Percentiles rank a stretch among this genome's conserved stretches.
phyloP scores from a whole-genome alignment of 2,797 vertebrate species.

The Hapalemur alaotrensis region DNA sequence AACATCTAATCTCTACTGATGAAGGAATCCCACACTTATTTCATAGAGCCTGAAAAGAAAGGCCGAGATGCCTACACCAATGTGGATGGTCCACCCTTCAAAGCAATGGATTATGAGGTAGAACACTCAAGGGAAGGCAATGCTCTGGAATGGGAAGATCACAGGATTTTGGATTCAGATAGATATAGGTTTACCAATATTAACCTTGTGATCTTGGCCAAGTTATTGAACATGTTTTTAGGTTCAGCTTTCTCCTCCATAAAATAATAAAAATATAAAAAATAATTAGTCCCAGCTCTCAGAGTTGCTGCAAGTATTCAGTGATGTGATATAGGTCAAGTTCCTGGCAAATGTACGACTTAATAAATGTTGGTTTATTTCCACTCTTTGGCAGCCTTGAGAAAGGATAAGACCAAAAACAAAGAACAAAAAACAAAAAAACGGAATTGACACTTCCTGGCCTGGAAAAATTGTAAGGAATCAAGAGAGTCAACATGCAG shows the following conservation, averaged over 20 bases:
- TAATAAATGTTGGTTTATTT: background rate
- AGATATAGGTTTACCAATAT: background rate
- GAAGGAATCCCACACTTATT: background rate
- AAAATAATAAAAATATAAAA: background rate
- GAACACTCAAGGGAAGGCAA: background rate
- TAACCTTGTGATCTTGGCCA: background rate
- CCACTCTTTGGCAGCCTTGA: background rate
- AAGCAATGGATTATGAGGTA: background rate
- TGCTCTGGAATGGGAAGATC: background rate
- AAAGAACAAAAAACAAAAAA: background rate
- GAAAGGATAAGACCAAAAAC: background rate
- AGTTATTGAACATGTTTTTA: background rate
- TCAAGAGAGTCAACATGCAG: background rate
- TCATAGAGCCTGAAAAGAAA: background rate
- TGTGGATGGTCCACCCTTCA: background rate
- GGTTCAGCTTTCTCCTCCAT: background rate
- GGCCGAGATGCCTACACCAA: background rate
- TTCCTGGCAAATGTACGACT: background rate
- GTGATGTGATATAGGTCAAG: background rate
- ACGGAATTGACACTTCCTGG: background rate
- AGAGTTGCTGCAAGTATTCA: background rate
- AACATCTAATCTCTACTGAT: background rate
- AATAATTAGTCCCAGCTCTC: background rate
- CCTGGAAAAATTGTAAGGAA: background rate
- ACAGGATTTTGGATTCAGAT: background rate